Conservation (phyloP, 1,140 invertebrate species). For the Matsumurasca onukii region DNA sequence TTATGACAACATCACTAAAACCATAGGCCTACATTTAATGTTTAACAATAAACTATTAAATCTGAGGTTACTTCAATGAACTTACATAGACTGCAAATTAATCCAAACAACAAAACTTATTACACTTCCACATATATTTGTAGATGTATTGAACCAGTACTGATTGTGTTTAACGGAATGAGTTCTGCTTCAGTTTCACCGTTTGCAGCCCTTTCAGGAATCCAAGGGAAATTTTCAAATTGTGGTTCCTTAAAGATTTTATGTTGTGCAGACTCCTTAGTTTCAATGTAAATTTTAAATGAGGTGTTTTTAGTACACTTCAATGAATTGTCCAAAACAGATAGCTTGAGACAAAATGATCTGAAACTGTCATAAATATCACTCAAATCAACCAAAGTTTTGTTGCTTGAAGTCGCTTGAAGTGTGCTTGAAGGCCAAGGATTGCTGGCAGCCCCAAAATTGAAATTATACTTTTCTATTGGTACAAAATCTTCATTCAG, state of each 20-base stretch:
- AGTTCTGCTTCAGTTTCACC: too few relatives aligned
- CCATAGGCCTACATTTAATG: too few relatives aligned
- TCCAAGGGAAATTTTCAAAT: conserved; percentile 10
- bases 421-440: background rate
- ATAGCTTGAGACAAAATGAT: conserved; percentile 3
- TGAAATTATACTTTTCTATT: background rate
- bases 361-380: background rate
- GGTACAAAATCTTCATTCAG: background rate
- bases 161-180: too few relatives aligned
- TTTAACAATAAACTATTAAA: too few relatives aligned
- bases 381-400: background rate
- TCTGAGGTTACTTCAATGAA: too few relatives aligned
- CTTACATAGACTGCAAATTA: too few relatives aligned
- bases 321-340: background rate
- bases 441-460: too few relatives aligned
- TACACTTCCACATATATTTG: too few relatives aligned
- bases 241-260: background rate
- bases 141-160: too few relatives aligned
- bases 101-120: too few relatives aligned
- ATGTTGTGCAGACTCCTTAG: background rate
- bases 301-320: background rate
- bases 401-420: background rate
- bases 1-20: too few relatives aligned
- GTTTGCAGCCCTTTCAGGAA: too few relatives aligned
- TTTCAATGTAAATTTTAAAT: background rate